Conservation (phyloP, 2,888 invertebrate genomes). For the Meteorus cinctellus region DNA sequence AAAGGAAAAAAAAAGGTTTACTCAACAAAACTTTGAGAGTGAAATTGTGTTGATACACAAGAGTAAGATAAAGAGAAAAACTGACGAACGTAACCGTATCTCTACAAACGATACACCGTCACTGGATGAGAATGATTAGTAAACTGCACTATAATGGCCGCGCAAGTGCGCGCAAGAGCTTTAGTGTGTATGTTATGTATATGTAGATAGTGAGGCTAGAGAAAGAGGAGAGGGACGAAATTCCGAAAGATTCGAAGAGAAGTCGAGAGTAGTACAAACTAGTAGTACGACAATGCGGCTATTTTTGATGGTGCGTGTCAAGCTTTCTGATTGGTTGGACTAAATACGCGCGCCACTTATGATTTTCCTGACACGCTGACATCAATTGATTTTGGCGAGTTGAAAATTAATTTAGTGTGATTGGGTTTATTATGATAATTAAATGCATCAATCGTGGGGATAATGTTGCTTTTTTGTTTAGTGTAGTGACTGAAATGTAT, state of each 20-base stretch:
- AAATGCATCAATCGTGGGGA: no score
- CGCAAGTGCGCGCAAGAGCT: constrained; percentile 17
- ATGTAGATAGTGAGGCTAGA: no score
- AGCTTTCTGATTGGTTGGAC: constrained; percentile 10
- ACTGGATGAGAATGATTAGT: constrained; percentile 28
- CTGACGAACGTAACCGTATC: constrained; percentile 29
- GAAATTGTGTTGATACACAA: not conserved
- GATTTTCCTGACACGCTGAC: constrained; percentile 8
- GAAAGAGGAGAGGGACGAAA: not conserved
- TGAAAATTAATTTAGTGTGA: no score
- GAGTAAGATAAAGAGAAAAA: constrained; percentile 22
- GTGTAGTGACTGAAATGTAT: no score
- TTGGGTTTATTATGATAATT: no score
- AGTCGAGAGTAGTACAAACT: not conserved
- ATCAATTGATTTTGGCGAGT: not conserved
- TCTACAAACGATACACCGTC: constrained; percentile 34
- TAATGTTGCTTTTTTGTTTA: no score
- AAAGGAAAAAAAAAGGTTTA: no score
- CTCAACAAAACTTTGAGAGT: not conserved
- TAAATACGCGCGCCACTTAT: constrained; percentile 15
- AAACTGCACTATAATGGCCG: constrained; percentile 34
- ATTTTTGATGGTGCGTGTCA: not conserved
- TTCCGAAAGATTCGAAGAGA: constrained; percentile 1
- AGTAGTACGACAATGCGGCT: constrained; percentile 2
- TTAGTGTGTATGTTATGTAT: no score